A percentile compares a stretch with the other conserved stretches of the same genome.
Evolutionary conservation across 2,797 vertebrate genomes (phyloP).

Genomic region (Pteronotus mesoamericanus): DNA sequence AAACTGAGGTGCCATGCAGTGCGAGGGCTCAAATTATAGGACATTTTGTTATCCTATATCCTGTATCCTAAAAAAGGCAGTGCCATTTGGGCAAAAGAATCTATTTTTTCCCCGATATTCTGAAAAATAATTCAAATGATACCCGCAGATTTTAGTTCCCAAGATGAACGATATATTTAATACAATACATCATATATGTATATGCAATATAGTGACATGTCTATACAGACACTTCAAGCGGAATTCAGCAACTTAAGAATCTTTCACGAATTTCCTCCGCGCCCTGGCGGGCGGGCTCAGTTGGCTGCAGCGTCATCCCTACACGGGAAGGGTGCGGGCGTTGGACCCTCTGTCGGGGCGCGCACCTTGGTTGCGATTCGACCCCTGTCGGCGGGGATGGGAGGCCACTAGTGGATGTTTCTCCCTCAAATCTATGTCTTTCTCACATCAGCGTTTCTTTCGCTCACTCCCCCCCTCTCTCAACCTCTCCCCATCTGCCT

Average conservation of each 20-base stretch:
- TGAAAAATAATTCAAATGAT: neutral
- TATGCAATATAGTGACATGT: no score
- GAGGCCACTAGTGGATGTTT: neutral
- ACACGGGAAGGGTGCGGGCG: fast-evolving
- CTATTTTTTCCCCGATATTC: neutral
- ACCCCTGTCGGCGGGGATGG: no score
- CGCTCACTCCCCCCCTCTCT: no score
- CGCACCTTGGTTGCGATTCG: no score
- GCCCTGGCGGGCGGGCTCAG: no score
- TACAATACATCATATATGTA: fast-evolving
- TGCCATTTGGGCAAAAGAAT: neutral
- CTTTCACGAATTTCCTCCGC: neutral
- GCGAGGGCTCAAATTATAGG: neutral
- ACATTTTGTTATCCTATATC: neutral
- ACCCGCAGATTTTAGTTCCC: neutral
- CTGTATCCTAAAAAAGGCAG: neutral
- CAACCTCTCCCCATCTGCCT: no score
- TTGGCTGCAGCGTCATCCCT: no score
- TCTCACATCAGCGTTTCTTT: neutral
- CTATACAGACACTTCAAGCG: neutral
- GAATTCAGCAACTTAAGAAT: no score
- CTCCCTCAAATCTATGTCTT: no score
- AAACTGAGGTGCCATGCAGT: neutral
- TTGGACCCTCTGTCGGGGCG: no score
- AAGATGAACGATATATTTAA: neutral